These are phyloP conservation scores for Paedocypris sp. DNA, from an alignment of 2,113 vertebrate genomes.

Conservation along the genomic window DNA sequence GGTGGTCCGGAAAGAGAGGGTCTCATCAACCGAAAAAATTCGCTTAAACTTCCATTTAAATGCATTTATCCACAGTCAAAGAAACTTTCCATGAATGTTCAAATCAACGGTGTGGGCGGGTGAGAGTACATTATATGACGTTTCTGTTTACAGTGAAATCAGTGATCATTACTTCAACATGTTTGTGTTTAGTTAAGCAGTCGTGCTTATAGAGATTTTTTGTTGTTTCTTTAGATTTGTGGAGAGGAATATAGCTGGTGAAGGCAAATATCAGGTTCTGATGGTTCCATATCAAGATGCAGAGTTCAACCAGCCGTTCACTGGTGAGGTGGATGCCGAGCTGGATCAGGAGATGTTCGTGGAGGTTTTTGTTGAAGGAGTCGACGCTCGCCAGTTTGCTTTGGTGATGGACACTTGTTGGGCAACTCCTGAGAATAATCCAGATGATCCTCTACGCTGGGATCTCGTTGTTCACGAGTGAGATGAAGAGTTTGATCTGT, in stretches of 20 bases:
- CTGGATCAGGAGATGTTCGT: conserved; percentile 45
- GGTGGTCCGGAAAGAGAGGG: background rate
- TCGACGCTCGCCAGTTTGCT: conserved; percentile 46
- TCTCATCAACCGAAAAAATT: conserved; percentile 7
- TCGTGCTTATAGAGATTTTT: background rate
- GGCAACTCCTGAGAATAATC: conserved; percentile 46
- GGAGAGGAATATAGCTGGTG: conserved; percentile 39
- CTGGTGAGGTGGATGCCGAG: conserved; percentile 23
- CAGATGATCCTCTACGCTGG: conserved; percentile 37
- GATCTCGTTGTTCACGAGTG: conserved; percentile 51
- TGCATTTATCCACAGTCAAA: conserved; percentile 15
- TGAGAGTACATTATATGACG: background rate
- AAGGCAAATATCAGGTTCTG: conserved; percentile 38
- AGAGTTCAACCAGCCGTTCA: conserved; percentile 36
- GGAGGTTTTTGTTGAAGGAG: conserved; percentile 39
- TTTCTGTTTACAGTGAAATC: background rate
- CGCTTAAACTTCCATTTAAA: conserved; percentile 4
- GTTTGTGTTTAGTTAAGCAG: too few species aligned
- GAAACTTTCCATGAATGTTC: conserved; percentile 3
- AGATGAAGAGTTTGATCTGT: background rate
- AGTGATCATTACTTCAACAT: too few species aligned
- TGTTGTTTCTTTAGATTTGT: conserved; percentile 36
- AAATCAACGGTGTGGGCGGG: conserved; percentile 11
- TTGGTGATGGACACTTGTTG: conserved; percentile 50
- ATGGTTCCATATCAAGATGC: conserved; percentile 48